phyloP scores from a whole-genome alignment of 2,113 vertebrate species.

The Colius striatus region DNA sequence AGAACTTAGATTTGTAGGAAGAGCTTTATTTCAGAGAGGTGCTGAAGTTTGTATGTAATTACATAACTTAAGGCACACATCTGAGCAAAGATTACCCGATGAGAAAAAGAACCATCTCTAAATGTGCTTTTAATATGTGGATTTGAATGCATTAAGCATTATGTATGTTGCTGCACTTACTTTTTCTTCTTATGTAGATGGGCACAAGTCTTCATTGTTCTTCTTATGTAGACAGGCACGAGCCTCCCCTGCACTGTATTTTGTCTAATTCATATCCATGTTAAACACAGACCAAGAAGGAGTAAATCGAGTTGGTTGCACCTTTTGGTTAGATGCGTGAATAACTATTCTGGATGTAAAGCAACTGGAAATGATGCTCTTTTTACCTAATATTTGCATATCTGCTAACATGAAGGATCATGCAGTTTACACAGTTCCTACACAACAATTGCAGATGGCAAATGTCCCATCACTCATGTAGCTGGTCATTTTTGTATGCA shows the following conservation, averaged over 20 bases:
- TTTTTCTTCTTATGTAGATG: not conserved
- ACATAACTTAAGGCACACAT: not conserved
- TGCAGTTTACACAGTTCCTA: not conserved
- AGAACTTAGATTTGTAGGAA: not conserved
- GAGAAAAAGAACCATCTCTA: not conserved
- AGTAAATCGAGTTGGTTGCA: not conserved
- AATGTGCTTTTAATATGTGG: not conserved
- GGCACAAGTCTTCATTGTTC: not conserved
- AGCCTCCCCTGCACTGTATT: not conserved
- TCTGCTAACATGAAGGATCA: not conserved
- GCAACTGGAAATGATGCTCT: not conserved
- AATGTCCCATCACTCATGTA: not conserved
- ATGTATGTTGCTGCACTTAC: not conserved
- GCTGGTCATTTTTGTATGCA: not conserved
- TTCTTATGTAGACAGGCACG: not conserved
- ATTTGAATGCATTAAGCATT: conserved; percentile 4
- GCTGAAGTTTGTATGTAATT: not conserved
- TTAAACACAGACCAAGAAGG: not conserved
- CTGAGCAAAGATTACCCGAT: not conserved
- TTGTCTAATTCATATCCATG: not conserved
- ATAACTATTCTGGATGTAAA: not conserved
- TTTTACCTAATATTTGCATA: not conserved
- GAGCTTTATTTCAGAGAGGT: not conserved
- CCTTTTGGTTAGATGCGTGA: not conserved
- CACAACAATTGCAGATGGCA: not conserved